Evolutionary conservation across 2,888 invertebrate species (phyloP).

Genomic region (Drosophila gaucha): DNA sequence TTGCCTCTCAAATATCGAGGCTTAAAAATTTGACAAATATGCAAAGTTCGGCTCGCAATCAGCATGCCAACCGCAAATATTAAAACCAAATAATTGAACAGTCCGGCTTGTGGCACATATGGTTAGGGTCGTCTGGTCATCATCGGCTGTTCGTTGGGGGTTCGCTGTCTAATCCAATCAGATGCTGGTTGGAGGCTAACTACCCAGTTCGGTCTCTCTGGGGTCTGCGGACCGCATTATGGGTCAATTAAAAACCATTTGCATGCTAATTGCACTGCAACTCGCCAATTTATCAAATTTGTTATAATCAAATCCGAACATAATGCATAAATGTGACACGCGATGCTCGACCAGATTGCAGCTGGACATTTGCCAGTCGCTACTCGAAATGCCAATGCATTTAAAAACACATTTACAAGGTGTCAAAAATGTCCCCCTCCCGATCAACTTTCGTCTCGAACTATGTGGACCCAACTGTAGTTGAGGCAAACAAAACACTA

Average conservation of each 20-base stretch:
- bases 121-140: conserved; percentile 23
- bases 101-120: neutral
- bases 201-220: conserved; percentile 48
- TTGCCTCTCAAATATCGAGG: neutral
- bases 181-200: conserved; percentile 28
- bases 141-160: too few species aligned
- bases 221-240: conserved; percentile 67
- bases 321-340: conserved; percentile 54
- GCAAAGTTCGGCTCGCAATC: conserved; percentile 34
- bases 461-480: neutral
- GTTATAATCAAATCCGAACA: conserved; percentile 39
- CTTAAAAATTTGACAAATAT: conserved; percentile 14
- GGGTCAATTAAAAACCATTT: conserved; percentile 79
- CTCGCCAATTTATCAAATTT: conserved; percentile 45
- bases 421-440: conserved; percentile 3
- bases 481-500: conserved; percentile 58
- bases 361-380: neutral
- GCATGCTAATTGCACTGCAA: conserved; percentile 58
- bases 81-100: conserved; percentile 33
- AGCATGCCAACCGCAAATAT: conserved; percentile 18
- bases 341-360: conserved; percentile 30
- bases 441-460: conserved; percentile 7
- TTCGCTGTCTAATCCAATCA: conserved; percentile 20
- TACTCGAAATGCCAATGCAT: conserved; percentile 40
- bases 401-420: conserved; percentile 62